phyloP scores from a whole-genome alignment of 37 sponge, comb jelly and placozoan species.

The Ianthella basta region DNA sequence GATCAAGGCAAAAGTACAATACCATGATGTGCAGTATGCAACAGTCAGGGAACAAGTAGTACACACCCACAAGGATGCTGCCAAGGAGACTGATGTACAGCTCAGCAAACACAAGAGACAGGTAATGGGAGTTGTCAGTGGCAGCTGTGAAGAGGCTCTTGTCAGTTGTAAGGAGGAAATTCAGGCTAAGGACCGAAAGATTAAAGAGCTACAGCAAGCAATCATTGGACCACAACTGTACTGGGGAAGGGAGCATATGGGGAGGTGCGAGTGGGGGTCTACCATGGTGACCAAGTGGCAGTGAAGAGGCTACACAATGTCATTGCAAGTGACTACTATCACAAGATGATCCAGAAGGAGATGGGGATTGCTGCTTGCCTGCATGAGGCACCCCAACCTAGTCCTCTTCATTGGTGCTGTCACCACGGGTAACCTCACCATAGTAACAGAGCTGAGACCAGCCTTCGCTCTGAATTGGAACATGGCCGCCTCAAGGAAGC shows the following conservation, averaged over 20 bases:
- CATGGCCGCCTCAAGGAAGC: slow-evolving; percentile 30
- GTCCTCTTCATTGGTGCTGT: slow-evolving; percentile 72
- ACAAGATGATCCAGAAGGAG: slow-evolving; percentile 47
- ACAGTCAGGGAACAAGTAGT: too few species aligned
- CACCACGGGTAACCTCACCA: not conserved
- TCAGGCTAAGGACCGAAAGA: too few species aligned
- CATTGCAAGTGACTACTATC: slow-evolving; percentile 48
- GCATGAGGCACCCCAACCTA: slow-evolving; percentile 73
- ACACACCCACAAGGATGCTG: too few species aligned
- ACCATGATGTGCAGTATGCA: too few species aligned
- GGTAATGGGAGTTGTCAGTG: too few species aligned
- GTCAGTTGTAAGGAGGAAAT: too few species aligned
- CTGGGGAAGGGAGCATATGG: slow-evolving; percentile 76
- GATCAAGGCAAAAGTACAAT: too few species aligned
- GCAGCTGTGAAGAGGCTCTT: too few species aligned
- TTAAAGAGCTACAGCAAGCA: not conserved
- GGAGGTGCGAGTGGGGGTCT: slow-evolving; percentile 49
- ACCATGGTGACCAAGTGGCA: slow-evolving; percentile 60
- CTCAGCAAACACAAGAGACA: too few species aligned
- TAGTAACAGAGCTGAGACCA: slow-evolving; percentile 74
- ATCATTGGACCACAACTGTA: too few species aligned
- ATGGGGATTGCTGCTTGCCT: slow-evolving; percentile 57
- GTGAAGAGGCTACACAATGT: slow-evolving; percentile 64
- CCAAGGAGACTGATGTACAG: too few species aligned
- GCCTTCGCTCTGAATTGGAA: slow-evolving; percentile 55